Percentiles rank a stretch among this genome's conserved stretches.
Conservation (phyloP, 2,113 vertebrate species). For the Leptobrachium ailaonicum region DNA sequence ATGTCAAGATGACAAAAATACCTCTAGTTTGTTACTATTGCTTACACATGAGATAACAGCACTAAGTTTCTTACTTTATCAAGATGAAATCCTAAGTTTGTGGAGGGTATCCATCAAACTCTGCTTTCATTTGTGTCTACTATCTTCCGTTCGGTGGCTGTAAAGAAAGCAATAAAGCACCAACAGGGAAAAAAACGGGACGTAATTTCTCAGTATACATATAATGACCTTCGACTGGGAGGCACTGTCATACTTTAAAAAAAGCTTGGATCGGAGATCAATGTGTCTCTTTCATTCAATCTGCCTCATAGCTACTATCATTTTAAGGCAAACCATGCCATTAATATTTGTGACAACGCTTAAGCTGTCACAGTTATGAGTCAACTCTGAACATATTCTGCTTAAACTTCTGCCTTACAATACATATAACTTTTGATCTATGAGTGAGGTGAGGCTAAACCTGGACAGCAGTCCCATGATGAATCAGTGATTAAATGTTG, state of each 20-base stretch:
- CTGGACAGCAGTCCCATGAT: neutral
- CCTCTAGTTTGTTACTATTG: conserved; percentile 27
- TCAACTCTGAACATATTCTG: conserved; percentile 15
- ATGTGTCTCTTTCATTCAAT: conserved; percentile 5
- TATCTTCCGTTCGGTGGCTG: conserved; percentile 42
- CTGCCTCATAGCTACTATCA: conserved; percentile 17
- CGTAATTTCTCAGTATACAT: conserved; percentile 29
- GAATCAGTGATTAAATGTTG: neutral
- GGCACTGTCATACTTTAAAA: conserved; percentile 38
- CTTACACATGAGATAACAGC: conserved; percentile 40
- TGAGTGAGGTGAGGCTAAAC: neutral
- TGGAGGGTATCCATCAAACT: conserved; percentile 42
- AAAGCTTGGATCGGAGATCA: conserved; percentile 14
- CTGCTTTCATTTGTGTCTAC: conserved; percentile 44
- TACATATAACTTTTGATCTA: conserved; percentile 37
- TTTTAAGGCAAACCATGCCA: conserved; percentile 15
- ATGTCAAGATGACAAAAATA: conserved; percentile 46
- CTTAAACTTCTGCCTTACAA: conserved; percentile 14
- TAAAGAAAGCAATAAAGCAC: conserved; percentile 48
- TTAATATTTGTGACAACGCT: conserved; percentile 27
- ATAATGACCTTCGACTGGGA: conserved; percentile 43
- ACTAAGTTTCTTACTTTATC: conserved; percentile 41
- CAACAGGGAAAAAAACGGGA: conserved; percentile 36
- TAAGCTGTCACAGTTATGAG: conserved; percentile 31
- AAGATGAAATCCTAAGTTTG: conserved; percentile 43